Conservation (phyloP, 2,113 vertebrate species). For the Sceloporus tristichus region DNA sequence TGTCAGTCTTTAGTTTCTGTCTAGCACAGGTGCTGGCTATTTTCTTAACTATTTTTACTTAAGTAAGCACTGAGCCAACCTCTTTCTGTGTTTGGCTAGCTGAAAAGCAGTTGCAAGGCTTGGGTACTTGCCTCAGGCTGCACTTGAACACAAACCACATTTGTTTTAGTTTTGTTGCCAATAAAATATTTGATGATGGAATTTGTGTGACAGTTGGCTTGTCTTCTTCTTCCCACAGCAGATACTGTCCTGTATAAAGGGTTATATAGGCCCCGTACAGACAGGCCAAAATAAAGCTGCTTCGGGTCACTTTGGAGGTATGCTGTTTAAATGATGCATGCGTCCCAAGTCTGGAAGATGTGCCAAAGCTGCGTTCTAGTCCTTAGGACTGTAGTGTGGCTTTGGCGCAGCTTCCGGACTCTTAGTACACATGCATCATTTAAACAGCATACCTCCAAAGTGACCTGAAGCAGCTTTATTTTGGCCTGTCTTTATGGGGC, state of each 20-base stretch:
- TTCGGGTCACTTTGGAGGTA: no score
- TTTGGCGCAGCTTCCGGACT: no score
- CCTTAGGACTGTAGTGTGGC: no score
- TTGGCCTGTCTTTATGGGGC: no score
- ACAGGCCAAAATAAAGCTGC: no score
- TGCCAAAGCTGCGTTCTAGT: no score
- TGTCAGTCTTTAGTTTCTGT: neutral
- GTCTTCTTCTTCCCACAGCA: neutral
- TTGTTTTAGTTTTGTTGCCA: slow-evolving; percentile 73
- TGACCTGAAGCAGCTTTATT: no score
- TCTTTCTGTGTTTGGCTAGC: slow-evolving; percentile 12
- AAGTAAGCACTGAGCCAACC: slow-evolving; percentile 50
- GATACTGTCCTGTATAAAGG: neutral
- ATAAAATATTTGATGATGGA: slow-evolving; percentile 72
- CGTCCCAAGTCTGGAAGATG: no score
- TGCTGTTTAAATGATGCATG: no score
- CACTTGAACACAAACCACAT: slow-evolving; percentile 71
- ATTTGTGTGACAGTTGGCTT: neutral
- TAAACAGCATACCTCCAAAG: no score
- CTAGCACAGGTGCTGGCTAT: neutral
- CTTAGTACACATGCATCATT: no score
- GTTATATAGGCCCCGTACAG: neutral
- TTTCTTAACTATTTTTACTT: slow-evolving; percentile 31
- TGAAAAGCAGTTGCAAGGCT: slow-evolving; percentile 51
- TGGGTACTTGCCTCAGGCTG: slow-evolving; percentile 37